phyloP scores from a whole-genome alignment of 1,140 invertebrate species.

The Leptinotarsa undecemlineata region DNA sequence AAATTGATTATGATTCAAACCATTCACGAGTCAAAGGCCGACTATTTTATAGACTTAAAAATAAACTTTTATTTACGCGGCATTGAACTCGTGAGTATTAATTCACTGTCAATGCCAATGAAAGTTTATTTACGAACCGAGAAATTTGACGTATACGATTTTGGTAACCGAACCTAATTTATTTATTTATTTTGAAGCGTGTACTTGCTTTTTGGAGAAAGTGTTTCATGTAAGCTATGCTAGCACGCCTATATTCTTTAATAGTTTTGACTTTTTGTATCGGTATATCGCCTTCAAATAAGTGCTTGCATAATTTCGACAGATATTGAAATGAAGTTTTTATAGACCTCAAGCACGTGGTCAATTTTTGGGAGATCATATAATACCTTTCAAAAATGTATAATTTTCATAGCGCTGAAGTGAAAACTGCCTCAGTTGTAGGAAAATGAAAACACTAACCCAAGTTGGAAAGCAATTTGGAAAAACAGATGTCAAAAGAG shows the following conservation, averaged over 20 bases:
- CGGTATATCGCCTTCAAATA: too few species aligned
- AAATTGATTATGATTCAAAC: not conserved
- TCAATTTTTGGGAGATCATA: too few species aligned
- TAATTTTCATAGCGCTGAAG: too few species aligned
- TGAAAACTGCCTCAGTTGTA: too few species aligned
- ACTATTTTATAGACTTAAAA: not conserved
- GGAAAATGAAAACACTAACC: too few species aligned
- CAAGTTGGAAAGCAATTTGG: too few species aligned
- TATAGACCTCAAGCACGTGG: too few species aligned
- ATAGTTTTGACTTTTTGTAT: too few species aligned
- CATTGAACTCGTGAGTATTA: conserved; percentile 7
- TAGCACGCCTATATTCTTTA: not conserved
- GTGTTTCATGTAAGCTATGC: not conserved
- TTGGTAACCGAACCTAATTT: not conserved
- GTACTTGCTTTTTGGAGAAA: conserved; percentile 1
- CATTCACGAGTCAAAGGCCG: not conserved
- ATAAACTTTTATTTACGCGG: not conserved
- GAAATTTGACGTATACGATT: not conserved
- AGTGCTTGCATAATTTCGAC: too few species aligned
- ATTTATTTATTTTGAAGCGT: not conserved
- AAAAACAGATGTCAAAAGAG: too few species aligned
- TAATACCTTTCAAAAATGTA: too few species aligned
- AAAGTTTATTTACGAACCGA: conserved; percentile 14
- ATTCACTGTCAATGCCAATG: conserved; percentile 20
- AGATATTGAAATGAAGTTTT: too few species aligned